Evolutionary conservation across 2,888 invertebrate genomes (phyloP), one percentile per base, ranked within the genome.

Genomic region (Erebia ligea): DNA sequence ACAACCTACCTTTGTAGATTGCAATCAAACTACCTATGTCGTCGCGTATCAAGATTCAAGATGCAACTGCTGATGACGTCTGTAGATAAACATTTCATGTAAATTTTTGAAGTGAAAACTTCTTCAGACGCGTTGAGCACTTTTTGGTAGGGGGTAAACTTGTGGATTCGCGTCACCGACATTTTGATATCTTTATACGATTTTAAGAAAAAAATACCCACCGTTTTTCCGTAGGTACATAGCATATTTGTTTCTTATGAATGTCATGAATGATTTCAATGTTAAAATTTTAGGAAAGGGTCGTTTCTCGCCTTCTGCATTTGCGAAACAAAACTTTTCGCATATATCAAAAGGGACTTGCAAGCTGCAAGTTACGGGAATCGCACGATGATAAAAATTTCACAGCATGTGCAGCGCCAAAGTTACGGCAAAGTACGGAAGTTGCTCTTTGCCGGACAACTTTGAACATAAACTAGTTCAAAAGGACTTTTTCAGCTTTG

Each of bases 321-420:
- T 50, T 64, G 48, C 25, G 19, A 50, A 59, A 65, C 34, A 67
- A 68, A 87, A 87, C 79, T 86, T 88, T 79, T 73, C 76, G 73
- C 80, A 85, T 86, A 86, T 86, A 86, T 88, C 85, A 86, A 78
- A 71, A 69, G 42, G 68, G 74, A 73, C 73, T 68, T 75, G 63
- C 67, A n/a, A 57, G n/a, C 66, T 75, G 63, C 67, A 48, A 25
- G 57, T 48, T 67, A 42, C 34, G 19, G 21, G 74, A 75, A 73
- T 69, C 73, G 75, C 63, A 79, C 77, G 80, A 78, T 76, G 81
- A 84, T 84, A 86, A 85, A 86, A 85, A 84, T 82, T 71, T 84
- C 82, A 83, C 83, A 66, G 63, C 76, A 76, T 71, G 75, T 73
- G 73, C 34, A 34, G 34, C 61, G 63, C 72, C 67, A 45, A 70